These are phyloP conservation scores for Enchytraeus crypticus DNA, from an alignment of 2,888 invertebrate genomes.

Conservation along the genomic window DNA sequence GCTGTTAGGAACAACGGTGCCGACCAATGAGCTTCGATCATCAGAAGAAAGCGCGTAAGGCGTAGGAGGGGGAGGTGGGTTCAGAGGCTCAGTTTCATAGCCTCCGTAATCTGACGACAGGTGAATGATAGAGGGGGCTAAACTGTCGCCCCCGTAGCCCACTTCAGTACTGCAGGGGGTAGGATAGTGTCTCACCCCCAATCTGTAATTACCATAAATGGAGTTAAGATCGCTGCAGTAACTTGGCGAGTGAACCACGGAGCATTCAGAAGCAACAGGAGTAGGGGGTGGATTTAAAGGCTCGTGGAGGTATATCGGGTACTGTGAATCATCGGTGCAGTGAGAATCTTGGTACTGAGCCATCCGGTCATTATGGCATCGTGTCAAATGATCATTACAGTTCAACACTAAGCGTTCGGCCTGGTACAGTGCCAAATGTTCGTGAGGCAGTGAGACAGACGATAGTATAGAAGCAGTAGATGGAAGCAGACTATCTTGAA, in stretches of 20 bases:
- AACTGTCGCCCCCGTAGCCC: constrained; percentile 58
- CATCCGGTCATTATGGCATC: too few species aligned
- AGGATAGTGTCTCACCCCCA: background rate
- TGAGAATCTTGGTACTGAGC: too few species aligned
- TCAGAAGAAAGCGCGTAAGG: constrained; percentile 5
- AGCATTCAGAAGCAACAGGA: constrained; percentile 4
- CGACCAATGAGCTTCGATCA: background rate
- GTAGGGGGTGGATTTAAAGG: constrained; percentile 4
- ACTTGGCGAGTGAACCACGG: background rate
- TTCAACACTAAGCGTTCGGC: too few species aligned
- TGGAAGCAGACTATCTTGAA: background rate
- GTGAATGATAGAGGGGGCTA: background rate
- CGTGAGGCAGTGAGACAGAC: too few species aligned
- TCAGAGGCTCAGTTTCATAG: constrained; percentile 1
- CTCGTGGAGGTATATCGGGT: background rate
- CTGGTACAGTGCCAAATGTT: background rate
- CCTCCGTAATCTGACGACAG: background rate
- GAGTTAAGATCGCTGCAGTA: background rate
- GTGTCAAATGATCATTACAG: too few species aligned
- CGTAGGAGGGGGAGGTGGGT: constrained; percentile 2
- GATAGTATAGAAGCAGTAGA: background rate
- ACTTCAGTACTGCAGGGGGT: constrained; percentile 5
- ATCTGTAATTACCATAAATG: background rate
- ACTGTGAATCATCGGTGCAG: too few species aligned
- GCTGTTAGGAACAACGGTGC: too few species aligned